Base-by-base conservation (phyloP, 2,113 vertebrate genomes). In the Notarius quadriscutis region DNA sequence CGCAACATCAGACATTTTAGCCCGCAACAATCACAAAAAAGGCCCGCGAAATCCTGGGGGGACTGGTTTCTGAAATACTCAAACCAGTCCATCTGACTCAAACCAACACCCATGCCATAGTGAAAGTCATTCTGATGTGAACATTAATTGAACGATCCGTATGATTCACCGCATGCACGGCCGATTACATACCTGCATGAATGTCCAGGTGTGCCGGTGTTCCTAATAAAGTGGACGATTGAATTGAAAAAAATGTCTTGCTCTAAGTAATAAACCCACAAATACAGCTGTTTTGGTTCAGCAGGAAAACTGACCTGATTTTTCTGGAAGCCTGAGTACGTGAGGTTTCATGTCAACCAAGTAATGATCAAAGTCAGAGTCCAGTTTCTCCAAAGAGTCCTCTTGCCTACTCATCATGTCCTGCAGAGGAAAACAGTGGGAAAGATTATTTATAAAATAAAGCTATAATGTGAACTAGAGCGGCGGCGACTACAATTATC, bases 331-430 rank as follows among this genome's bases (percentile, higher is more conserved):
- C 87, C 96, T 97, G 12, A 98, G 94, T 48, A 99, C 96, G 78
- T 95, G 96, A 0, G 97, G 97, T 89, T 98, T 99, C 97, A 99
- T 97, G 88, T 99, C 97, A 82, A 96, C 94, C 17, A 99, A 91
- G 77, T 91, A 95, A 86, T 95, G 94, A 89, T 99, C 97, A 92
- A 99, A 97, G 81, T 99, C 97, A 0, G 94, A 92, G 86, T 99
- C 97, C 89, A 99, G 87, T 63, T 92, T 95, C 25, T 97, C 96
- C 95, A 94, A 95, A 0, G 92, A 90, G 83, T 96, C 95, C 30
- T 96, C 96, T 20, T 96, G 92, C 53, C 89, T 93, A 87, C 88
- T 96, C 96, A 97, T 97, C 83, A 71, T 93, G 85, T 87, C 81
- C 90, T 93, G 84, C 34, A 75, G 60, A 75, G 6, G 5, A 7